Base-by-base conservation (phyloP, 2,888 invertebrate genomes). In the Parochlus steinenii region DNA sequence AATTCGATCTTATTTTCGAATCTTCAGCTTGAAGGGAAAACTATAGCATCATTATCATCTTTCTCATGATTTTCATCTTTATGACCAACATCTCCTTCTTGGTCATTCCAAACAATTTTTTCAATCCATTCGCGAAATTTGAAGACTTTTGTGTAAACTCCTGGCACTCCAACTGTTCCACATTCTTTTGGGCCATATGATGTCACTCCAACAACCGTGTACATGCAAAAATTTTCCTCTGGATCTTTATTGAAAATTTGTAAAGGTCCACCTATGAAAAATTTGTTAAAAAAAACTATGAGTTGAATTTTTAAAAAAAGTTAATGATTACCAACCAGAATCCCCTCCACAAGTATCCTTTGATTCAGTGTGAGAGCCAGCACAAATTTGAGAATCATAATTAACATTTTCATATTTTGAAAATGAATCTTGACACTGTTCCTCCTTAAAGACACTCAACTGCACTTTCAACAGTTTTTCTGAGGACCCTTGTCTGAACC, bases 401-500 rank as follows among this genome's bases (percentile, higher is more conserved):
- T 4, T 30, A 18, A 30, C 30, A 12, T n/a, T 30, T 17, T 19
- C 20, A 8, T 12, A n/a, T 19, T 16, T 30, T 5, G 11, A 18
- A 12, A 19, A 30, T 2, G 30, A 12, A 7, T 30, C 6, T n/a
- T 30, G 30, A 30, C 30, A 30, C 15, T 30, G 19, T 17, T 16
- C 30, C 18, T 19, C 11, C 14, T 6, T n/a, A 18, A 30, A 30
- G n/a, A 19, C 20, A 12, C 23, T 23, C 14, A 31, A 10, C 3
- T 10, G 6, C 3, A 23, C 31, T 31, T 31, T 31, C 23, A 31
- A 5, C 11, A 31, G 15, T 10, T 23, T 31, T 22, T 31, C 31
- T 23, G 31, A 31, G 3, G 31, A n/a, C 4, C 19, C n/a, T n/a
- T 18, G 18, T 3, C 12, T n/a, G 20, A 4, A 30, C 11, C 30